Conservation (phyloP, 2,797 vertebrate species). For the Melanotaenia boesemani region DNA sequence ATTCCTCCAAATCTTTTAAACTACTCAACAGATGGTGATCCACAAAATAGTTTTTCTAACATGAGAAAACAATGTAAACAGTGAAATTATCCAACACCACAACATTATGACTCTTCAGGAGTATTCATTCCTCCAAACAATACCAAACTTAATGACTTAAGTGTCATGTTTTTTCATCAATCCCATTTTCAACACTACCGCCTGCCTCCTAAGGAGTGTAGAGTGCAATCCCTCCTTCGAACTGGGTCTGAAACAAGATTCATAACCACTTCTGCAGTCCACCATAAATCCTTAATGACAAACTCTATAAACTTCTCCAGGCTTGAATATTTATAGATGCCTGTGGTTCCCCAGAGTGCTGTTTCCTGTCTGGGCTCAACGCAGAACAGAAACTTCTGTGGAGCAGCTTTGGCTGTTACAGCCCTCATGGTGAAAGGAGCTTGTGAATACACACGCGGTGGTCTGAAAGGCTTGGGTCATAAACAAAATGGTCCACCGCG, state of each 20-base stretch:
- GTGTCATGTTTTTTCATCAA: constrained; percentile 59
- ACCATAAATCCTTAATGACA: constrained; percentile 84
- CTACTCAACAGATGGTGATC: constrained; percentile 60
- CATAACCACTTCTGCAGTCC: constrained; percentile 72
- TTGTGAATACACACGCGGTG: constrained; percentile 63
- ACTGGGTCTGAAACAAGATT: constrained; percentile 49
- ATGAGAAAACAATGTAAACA: constrained; percentile 18
- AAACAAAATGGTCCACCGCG: constrained; percentile 70
- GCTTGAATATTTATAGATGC: constrained; percentile 83
- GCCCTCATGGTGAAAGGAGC: constrained; percentile 58
- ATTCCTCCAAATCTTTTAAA: constrained; percentile 52
- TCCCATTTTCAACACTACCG: constrained; percentile 51
- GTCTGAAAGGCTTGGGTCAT: constrained; percentile 62
- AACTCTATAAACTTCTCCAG: constrained; percentile 82
- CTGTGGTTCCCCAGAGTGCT: constrained; percentile 79
- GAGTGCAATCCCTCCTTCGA: constrained; percentile 16
- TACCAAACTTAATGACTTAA: constrained; percentile 59
- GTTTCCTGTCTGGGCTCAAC: constrained; percentile 78
- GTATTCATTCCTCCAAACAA: constrained; percentile 52
- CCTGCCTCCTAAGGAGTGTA: constrained; percentile 44
- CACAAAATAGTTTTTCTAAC: constrained; percentile 41
- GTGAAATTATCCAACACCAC: constrained; percentile 29
- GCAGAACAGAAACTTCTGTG: constrained; percentile 73
- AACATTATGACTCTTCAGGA: constrained; percentile 43
- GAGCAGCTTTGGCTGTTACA: constrained; percentile 59